A percentile compares a stretch with the other conserved stretches of the same genome.
Conservation (phyloP, 2,797 vertebrate species). For the Muscicapa striata region DNA sequence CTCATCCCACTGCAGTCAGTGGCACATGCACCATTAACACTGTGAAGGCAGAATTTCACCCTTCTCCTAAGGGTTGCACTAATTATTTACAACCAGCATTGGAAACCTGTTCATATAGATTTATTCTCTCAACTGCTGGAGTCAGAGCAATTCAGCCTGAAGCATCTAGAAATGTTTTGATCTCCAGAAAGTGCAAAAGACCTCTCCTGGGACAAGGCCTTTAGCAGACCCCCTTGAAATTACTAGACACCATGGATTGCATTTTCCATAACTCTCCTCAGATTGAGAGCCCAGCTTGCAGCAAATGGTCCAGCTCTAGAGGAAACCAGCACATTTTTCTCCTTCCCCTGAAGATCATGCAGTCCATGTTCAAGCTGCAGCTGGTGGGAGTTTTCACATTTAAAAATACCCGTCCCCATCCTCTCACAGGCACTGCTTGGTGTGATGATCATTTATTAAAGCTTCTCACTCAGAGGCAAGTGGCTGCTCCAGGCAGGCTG, state of each 20-base stretch:
- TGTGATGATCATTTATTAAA: conserved; percentile 25
- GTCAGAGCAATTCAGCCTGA: not conserved
- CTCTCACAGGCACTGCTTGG: not conserved
- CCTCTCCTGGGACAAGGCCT: not conserved
- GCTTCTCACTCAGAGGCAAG: not conserved
- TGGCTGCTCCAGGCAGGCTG: not conserved
- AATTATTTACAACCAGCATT: not conserved
- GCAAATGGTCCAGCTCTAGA: not conserved
- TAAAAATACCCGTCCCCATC: conserved; percentile 55
- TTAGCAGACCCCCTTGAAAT: not conserved
- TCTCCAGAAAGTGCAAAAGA: not conserved
- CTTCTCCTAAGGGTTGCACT: not conserved
- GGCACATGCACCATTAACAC: not conserved
- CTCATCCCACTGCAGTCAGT: not conserved
- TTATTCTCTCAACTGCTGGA: not conserved
- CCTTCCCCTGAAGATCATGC: conserved; percentile 17
- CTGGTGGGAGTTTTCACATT: conserved; percentile 48
- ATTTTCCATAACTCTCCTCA: not conserved
- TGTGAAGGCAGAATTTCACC: not conserved
- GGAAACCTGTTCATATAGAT: not conserved
- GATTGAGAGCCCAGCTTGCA: not conserved
- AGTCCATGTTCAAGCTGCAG: not conserved
- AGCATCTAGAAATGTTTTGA: not conserved
- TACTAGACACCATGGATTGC: not conserved
- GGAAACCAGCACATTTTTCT: conserved; percentile 32